These are phyloP conservation scores for Drosophila barbarae DNA, from an alignment of 2,888 invertebrate species.

Conservation along the genomic window DNA sequence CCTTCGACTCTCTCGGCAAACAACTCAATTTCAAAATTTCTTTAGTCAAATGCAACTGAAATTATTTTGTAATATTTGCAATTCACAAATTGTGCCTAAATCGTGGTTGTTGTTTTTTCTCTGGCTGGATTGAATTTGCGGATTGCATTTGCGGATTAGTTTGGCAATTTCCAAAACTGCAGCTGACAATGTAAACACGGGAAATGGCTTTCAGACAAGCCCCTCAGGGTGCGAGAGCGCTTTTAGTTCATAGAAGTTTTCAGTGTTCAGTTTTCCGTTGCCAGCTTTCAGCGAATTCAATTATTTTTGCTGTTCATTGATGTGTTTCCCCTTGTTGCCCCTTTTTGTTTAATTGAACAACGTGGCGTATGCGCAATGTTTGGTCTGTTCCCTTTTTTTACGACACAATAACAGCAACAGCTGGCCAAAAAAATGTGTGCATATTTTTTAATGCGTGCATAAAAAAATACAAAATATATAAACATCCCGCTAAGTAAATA, in stretches of 20 bases:
- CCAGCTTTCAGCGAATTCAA: conserved; percentile 17
- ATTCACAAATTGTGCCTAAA: conserved; percentile 63
- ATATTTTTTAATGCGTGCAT: conserved; percentile 20
- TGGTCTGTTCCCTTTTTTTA: not conserved
- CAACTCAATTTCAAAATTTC: conserved; percentile 63
- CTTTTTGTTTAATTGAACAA: conserved; percentile 49
- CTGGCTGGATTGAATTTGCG: conserved; percentile 1
- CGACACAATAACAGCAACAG: conserved; percentile 8
- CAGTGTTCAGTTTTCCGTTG: not conserved
- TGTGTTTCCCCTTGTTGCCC: conserved; percentile 8
- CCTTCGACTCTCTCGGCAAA: conserved; percentile 39
- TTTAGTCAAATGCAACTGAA: conserved; percentile 45
- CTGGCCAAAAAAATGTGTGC: conserved; percentile 12
- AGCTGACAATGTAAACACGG: conserved; percentile 57
- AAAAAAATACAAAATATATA: conserved; percentile 19
- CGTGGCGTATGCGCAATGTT: conserved; percentile 51
- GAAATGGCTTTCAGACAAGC: conserved; percentile 58
- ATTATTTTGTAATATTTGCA: conserved; percentile 71
- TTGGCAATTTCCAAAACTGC: conserved; percentile 32
- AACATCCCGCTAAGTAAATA: conserved; percentile 58
- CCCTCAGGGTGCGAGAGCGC: conserved; percentile 7
- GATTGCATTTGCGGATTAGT: conserved; percentile 31
- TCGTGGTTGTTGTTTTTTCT: conserved; percentile 16
- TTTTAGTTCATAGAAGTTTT: conserved; percentile 18
- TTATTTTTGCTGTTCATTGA: conserved; percentile 25